These are phyloP conservation scores for Spicauda simplicius DNA, from an alignment of 2,888 invertebrate genomes.

Conservation along the genomic window DNA sequence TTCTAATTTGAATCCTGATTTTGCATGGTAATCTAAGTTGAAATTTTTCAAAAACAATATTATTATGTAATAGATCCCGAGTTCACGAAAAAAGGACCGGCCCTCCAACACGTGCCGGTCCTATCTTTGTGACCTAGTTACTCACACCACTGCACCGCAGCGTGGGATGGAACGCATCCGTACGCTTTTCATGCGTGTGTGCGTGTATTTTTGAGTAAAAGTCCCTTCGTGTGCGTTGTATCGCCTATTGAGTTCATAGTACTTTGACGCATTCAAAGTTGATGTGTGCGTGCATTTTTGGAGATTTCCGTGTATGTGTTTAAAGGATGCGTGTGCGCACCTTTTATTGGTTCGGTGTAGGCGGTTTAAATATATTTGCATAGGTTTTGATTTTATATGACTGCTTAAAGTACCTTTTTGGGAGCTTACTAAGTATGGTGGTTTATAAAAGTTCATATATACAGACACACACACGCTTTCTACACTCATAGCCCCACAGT, in stretches of 20 bases:
- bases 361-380: conserved; percentile 45
- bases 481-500: no score
- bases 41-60: neutral
- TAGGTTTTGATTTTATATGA: conserved; percentile 40
- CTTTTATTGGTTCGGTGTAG: conserved; percentile 47
- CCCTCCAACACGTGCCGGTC: conserved; percentile 81
- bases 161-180: conserved; percentile 56
- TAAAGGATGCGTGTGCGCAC: conserved; percentile 26
- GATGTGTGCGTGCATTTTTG: conserved; percentile 48
- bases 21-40: no score
- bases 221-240: conserved; percentile 37
- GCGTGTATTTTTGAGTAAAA: conserved; percentile 39
- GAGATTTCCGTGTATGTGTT: conserved; percentile 41
- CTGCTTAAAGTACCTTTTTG: conserved; percentile 16
- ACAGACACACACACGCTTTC: no score
- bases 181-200: conserved; percentile 40
- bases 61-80: conserved; percentile 41
- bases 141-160: conserved; percentile 59
- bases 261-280: conserved; percentile 12
- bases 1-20: no score
- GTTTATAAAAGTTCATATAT: neutral
- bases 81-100: conserved; percentile 68
- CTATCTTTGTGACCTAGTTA: conserved; percentile 83
- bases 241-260: conserved; percentile 26
- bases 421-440: conserved; percentile 1